phyloP scores from a whole-genome alignment of 2,797 vertebrate genomes.

The Ataeniobius toweri region DNA sequence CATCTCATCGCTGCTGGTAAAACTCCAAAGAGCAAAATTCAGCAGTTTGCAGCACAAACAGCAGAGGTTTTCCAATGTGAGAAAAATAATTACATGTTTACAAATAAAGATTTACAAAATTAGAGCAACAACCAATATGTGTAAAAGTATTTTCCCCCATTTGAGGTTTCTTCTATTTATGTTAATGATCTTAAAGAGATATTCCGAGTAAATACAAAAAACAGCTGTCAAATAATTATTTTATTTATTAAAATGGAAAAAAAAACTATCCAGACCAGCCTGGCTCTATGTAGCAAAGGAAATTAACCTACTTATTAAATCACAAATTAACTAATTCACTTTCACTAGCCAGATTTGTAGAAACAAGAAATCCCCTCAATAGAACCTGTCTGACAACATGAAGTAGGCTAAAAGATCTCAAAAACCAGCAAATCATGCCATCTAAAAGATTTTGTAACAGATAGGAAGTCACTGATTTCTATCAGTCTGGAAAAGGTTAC shows the following conservation, averaged over 20 bases:
- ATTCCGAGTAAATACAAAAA: background rate
- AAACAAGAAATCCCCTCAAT: no score
- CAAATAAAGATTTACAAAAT: slow-evolving; percentile 7
- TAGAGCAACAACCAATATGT: background rate
- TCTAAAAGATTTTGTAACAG: no score
- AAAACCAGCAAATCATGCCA: no score
- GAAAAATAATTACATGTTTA: background rate
- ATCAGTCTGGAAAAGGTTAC: no score
- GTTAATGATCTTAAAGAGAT: background rate
- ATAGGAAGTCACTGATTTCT: no score
- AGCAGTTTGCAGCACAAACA: background rate
- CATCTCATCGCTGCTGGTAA: slow-evolving; percentile 8
- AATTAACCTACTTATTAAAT: background rate
- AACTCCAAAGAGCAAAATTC: slow-evolving; percentile 11
- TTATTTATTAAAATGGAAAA: background rate
- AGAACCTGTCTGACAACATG: no score
- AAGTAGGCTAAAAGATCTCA: no score
- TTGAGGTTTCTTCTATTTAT: background rate
- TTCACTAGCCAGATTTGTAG: no score
- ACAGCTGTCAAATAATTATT: background rate
- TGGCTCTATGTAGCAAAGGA: no score
- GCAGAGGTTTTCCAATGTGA: background rate
- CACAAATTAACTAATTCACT: background rate
- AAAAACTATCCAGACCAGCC: no score
- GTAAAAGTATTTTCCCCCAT: background rate